Conservation (phyloP, 2,797 vertebrate species). For the Phalloptychus januarius region DNA sequence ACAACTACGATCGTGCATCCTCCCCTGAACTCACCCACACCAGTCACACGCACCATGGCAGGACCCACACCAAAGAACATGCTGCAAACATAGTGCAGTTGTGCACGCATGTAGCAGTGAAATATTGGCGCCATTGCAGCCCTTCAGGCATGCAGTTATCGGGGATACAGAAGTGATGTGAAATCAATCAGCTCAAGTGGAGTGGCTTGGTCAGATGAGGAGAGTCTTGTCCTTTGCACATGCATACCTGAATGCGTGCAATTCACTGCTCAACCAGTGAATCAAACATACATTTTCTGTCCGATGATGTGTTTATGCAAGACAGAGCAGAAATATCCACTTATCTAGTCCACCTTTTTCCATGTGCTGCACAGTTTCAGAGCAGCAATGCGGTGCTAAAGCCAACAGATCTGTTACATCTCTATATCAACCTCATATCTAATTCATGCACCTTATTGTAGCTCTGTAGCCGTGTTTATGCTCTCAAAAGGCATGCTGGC, state of each 20-base stretch:
- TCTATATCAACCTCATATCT: conserved; percentile 66
- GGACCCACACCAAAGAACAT: conserved; percentile 7
- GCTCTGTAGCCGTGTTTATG: conserved; percentile 34
- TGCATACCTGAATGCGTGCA: conserved; percentile 33
- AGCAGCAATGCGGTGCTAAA: conserved; percentile 21
- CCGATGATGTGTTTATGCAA: background rate
- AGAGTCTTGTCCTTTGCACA: conserved; percentile 51
- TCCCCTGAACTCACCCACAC: conserved; percentile 8
- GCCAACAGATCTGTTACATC: conserved; percentile 51
- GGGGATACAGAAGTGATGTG: conserved; percentile 76
- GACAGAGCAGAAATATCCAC: background rate
- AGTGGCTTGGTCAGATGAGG: conserved; percentile 58
- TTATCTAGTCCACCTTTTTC: background rate
- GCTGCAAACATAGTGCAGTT: conserved; percentile 47
- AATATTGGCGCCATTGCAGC: conserved; percentile 73
- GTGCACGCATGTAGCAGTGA: conserved; percentile 55
- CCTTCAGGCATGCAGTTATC: conserved; percentile 77
- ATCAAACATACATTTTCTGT: conserved; percentile 6
- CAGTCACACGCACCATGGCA: background rate
- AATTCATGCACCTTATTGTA: conserved; percentile 69
- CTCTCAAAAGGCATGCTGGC: conserved; percentile 16
- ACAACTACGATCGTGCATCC: conserved; percentile 14
- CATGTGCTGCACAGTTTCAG: conserved; percentile 20
- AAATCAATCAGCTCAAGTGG: conserved; percentile 81
- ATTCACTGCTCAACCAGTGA: conserved; percentile 11